Base-by-base conservation (phyloP, 2,113 vertebrate genomes). In the Grammomys surdaster region DNA sequence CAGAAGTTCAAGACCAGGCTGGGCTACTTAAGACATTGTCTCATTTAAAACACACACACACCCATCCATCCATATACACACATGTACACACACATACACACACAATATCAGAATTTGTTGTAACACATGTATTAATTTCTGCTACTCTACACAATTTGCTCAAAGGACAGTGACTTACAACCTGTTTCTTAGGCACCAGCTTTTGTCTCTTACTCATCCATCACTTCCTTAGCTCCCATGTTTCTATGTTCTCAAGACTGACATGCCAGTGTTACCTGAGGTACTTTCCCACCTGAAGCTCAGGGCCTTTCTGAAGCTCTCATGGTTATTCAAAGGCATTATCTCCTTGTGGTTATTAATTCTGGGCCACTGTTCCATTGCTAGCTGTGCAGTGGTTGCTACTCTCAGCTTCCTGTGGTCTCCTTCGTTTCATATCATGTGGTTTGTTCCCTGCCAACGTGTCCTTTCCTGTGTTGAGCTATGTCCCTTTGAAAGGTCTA, bases 381-480 rank as follows among this genome's bases (percentile, higher is more conserved):
- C 60, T 93, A 80, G 4, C 69, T 76, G 9, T n/a, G 40, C 9
- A 22, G 22, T 11, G 20, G 14, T 8, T 12, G 20, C 16, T 24
- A 2, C n/a, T 36, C 46, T 87, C 4, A 36, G 69, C 54, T 90
- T n/a, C 60, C 78, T 7, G 20, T 20, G 36, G 1, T 77, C 56
- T 6, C 3, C 33, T 43, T 69, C 1, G 17, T 31, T 89, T 36
- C 65, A n/a, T 91, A 58, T 40, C 8, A 72, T 5, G 6, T 31
- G 8, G 7, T 56, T 40, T 14, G 2, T 43, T 6, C 26, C 5
- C 2, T 5, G 31, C 22, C 1, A 31, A 0, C 26, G 33, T 31
- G 60, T 22, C 13, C 17, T 54, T 33, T 72, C 0, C 3, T 2
- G 13, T 67, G 70, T 80, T 88, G 80, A 89, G 43, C 48, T 40